Evolutionary conservation across 2,797 vertebrate genomes (phyloP).

Genomic region (Toxotes lorentzi): DNA sequence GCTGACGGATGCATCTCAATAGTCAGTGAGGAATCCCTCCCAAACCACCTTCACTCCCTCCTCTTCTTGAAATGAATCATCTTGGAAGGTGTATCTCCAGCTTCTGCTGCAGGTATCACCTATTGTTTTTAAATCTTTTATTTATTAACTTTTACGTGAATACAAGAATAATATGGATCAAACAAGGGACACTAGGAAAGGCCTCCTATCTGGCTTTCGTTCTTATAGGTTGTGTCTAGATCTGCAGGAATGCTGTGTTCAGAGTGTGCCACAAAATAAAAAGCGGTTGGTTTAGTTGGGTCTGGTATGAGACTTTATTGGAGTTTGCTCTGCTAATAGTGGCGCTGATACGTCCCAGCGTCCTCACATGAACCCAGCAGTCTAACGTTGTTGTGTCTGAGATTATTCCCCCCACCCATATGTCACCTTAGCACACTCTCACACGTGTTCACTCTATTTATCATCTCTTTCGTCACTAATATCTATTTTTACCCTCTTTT

Average conservation of each 20-base stretch:
- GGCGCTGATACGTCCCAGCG: slow-evolving; percentile 5
- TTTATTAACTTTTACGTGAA: neutral
- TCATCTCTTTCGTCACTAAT: slow-evolving; percentile 1
- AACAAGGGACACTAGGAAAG: neutral
- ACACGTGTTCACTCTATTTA: neutral
- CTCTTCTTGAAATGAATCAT: slow-evolving; percentile 25
- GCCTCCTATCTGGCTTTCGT: slow-evolving; percentile 16
- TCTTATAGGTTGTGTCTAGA: slow-evolving; percentile 34
- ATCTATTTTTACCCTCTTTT: slow-evolving; percentile 21
- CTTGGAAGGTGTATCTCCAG: neutral
- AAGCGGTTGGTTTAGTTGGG: slow-evolving; percentile 38
- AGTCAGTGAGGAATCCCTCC: slow-evolving; percentile 49
- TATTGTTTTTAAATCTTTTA: neutral
- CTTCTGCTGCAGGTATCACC: neutral
- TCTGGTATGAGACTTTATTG: slow-evolving; percentile 30
- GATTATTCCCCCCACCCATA: slow-evolving; percentile 21
- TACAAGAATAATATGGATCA: neutral
- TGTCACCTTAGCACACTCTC: slow-evolving; percentile 30
- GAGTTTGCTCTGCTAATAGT: slow-evolving; percentile 26
- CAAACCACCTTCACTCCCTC: slow-evolving; percentile 35
- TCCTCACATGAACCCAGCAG: slow-evolving; percentile 60
- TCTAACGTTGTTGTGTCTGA: slow-evolving; percentile 38
- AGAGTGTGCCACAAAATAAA: slow-evolving; percentile 58
- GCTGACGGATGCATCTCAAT: slow-evolving; percentile 67
- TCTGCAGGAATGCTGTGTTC: slow-evolving; percentile 22